Conservation (phyloP, 2,113 vertebrate species). For the Microtus pennsylvanicus region DNA sequence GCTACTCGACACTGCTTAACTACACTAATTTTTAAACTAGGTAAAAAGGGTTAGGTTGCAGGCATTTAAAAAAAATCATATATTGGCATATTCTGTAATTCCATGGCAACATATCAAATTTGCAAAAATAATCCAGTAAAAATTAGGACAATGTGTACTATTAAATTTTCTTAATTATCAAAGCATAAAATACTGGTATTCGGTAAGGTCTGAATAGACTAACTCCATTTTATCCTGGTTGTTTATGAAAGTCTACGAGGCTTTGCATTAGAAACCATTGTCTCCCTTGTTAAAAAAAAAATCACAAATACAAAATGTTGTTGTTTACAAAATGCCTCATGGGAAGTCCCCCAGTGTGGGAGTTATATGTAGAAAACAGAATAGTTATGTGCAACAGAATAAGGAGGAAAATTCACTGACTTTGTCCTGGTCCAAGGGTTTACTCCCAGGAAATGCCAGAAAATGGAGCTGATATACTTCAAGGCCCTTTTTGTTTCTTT, state of each 20-base stretch:
- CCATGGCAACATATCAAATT: conserved; percentile 48
- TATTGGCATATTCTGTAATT: conserved; percentile 60
- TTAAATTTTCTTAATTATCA: conserved; percentile 50
- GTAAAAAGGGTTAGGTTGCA: conserved; percentile 68
- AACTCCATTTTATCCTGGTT: neutral
- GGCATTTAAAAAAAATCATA: conserved; percentile 42
- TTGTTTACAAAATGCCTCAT: conserved; percentile 29
- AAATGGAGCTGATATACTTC: neutral
- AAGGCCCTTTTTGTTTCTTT: neutral
- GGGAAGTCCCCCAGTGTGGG: conserved; percentile 11
- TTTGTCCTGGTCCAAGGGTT: neutral
- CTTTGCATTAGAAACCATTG: neutral
- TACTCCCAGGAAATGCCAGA: neutral
- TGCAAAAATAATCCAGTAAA: conserved; percentile 48
- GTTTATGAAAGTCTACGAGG: conserved; percentile 17
- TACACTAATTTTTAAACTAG: conserved; percentile 75
- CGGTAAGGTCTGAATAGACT: conserved; percentile 43
- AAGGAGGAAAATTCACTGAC: neutral
- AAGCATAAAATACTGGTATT: conserved; percentile 37
- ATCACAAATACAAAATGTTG: conserved; percentile 2
- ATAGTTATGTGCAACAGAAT: neutral
- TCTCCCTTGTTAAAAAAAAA: conserved; percentile 40
- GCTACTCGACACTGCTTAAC: conserved; percentile 63
- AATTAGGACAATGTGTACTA: conserved; percentile 25
- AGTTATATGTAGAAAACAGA: conserved; percentile 21